A percentile compares a stretch with the other conserved stretches of the same genome.
Conservation (phyloP, 2,113 vertebrate species). For the Tachysurus fulvidraco region DNA sequence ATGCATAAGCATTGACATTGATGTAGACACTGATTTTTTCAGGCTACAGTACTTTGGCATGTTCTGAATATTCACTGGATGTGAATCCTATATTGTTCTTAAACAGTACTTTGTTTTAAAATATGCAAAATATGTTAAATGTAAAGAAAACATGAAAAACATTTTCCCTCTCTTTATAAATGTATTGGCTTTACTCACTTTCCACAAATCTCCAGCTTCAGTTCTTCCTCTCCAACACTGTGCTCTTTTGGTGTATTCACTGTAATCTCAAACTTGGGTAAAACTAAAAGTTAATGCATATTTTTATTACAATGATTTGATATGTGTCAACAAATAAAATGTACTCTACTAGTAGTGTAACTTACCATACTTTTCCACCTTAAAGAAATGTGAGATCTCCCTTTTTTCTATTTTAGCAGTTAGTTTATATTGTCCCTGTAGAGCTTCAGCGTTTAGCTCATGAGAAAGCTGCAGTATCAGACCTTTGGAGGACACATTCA, state of each 20-base stretch:
- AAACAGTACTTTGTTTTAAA: too few species aligned
- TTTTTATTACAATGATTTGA: not conserved
- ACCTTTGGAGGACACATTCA: slow-evolving; percentile 51
- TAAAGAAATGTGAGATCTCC: slow-evolving; percentile 52
- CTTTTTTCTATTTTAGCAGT: slow-evolving; percentile 8
- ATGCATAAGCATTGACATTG: not conserved
- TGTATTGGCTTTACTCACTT: slow-evolving; percentile 58
- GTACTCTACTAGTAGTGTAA: not conserved
- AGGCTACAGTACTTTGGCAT: not conserved
- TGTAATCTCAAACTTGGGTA: slow-evolving; percentile 68
- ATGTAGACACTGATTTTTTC: slow-evolving; percentile 33
- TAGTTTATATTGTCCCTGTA: slow-evolving; percentile 60
- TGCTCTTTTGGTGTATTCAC: slow-evolving; percentile 44
- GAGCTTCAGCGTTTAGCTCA: slow-evolving; percentile 65
- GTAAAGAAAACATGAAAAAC: too few species aligned
- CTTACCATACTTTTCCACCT: slow-evolving; percentile 71
- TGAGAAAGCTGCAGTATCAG: slow-evolving; percentile 67
- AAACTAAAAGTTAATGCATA: slow-evolving; percentile 54
- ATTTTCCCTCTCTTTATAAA: too few species aligned
- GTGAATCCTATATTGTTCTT: not conserved
- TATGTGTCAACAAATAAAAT: not conserved
- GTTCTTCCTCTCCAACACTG: slow-evolving; percentile 45
- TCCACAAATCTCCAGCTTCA: slow-evolving; percentile 60
- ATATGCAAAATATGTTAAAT: too few species aligned
- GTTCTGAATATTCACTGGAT: not conserved